phyloP scores from a whole-genome alignment of 2,113 vertebrate species.

The Callocephalon fimbriatum region DNA sequence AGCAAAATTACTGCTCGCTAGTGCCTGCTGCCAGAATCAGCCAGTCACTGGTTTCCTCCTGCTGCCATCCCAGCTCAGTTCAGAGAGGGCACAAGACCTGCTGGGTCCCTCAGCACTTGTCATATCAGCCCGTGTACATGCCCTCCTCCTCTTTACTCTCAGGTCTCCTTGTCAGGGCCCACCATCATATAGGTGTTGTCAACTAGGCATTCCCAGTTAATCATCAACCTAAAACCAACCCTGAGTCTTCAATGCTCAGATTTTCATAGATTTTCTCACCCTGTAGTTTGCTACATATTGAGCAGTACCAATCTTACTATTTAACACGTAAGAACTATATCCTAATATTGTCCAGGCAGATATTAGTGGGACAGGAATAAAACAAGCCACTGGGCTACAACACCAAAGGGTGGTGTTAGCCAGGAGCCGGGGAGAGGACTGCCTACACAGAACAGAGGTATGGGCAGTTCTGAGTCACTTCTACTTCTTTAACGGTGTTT shows the following conservation, averaged over 20 bases:
- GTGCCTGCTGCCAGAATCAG: background rate
- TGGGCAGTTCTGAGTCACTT: background rate
- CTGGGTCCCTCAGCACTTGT: background rate
- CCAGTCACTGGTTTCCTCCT: background rate
- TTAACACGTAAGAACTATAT: background rate
- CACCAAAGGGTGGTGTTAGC: accelerated
- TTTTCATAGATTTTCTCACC: background rate
- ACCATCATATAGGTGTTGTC: accelerated
- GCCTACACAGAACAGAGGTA: accelerated
- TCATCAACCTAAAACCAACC: background rate
- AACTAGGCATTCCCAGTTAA: background rate
- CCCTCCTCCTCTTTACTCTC: background rate
- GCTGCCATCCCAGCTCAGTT: background rate
- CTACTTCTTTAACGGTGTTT: background rate
- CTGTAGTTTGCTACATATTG: background rate
- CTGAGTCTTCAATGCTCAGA: background rate
- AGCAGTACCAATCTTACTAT: background rate
- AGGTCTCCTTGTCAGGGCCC: background rate
- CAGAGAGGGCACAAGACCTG: background rate
- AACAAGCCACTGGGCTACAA: background rate
- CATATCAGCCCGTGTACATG: accelerated
- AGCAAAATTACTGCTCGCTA: background rate
- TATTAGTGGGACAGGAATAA: background rate
- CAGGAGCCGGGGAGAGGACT: accelerated
- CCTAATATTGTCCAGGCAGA: background rate